Evolutionary conservation across 2,113 vertebrate genomes (phyloP), one percentile per base, ranked within the genome.

Genomic region (Crotalus helleri): DNA sequence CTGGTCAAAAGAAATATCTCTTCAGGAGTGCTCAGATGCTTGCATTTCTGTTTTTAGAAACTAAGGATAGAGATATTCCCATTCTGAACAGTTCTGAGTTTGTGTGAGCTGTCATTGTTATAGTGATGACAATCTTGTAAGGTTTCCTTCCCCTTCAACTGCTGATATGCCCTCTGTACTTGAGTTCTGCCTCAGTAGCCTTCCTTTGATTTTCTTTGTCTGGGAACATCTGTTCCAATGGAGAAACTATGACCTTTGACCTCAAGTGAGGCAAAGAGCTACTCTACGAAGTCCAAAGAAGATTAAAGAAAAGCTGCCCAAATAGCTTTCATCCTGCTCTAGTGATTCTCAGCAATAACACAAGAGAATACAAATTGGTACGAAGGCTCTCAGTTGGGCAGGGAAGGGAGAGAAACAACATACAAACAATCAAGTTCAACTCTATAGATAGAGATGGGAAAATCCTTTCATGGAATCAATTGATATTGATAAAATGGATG

Each of bases 241-340:
- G 23, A 39, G 85, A 89, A 89, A 90, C 10, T 24, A 11, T 85
- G 61, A 91, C 94, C 92, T 94, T 74, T 94, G 61, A 91, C 94
- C 94, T 74, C n/a, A 86, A 12, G 19, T 74, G 81, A 95, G 12
- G 81, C 59, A 57, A 91, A 94, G 87, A 87, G 44, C 39, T 21
- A 0, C 15, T 54, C 91, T 81, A 94, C n/a, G 46, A 90, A 59
- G 90, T 92, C 39, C 94, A 87, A 93, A 4, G 39, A 87, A 93
- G 57, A 87, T 88, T 85, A 94, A 94, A 94, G 53, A 53, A 87
- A 92, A 57, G n/a, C 81, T 92, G 94, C 24, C 58, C 7, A 88
- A 88, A 94, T 93, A 74, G 74, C 74, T 92, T 94, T 93, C 92
- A 49, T 89, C 55, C 93, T 93, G 90, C 74, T 92, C 91, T 23